These are phyloP conservation scores for Vidua chalybeata DNA, from an alignment of 2,113 vertebrate genomes.

Conservation along the genomic window DNA sequence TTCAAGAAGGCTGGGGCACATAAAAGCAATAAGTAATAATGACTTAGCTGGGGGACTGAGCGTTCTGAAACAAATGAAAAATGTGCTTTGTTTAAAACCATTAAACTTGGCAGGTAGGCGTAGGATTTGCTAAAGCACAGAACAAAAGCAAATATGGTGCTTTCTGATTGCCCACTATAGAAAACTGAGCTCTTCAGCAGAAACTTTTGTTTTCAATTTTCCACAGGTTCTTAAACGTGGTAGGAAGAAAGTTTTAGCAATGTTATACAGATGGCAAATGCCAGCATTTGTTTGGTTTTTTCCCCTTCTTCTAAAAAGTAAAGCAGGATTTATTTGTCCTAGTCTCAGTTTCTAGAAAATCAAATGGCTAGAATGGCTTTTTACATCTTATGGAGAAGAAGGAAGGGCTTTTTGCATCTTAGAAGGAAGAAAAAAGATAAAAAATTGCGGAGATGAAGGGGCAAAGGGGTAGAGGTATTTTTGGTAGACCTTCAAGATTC, in stretches of 20 bases:
- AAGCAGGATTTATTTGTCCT: background rate
- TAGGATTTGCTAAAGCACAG: background rate
- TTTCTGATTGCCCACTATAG: background rate
- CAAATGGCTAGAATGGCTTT: background rate
- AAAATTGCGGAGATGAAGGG: background rate
- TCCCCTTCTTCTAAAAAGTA: background rate
- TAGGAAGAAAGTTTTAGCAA: background rate
- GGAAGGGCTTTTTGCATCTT: too few species aligned
- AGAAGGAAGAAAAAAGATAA: background rate
- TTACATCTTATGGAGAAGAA: background rate
- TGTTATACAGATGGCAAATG: background rate
- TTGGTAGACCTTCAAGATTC: background rate
- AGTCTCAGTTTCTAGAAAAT: background rate
- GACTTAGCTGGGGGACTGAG: background rate
- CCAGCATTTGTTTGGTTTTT: background rate
- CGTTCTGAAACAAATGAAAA: constrained; percentile 25
- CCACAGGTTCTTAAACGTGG: background rate
- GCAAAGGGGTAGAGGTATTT: background rate
- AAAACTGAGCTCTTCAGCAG: background rate
- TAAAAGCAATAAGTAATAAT: constrained; percentile 42
- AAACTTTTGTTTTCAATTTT: background rate
- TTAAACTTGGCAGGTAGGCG: constrained; percentile 4
- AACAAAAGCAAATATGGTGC: constrained; percentile 26
- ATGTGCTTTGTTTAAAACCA: background rate
- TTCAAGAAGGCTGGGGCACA: constrained; percentile 18